Percentiles rank a stretch among this genome's conserved stretches.
Conservation (phyloP, 2,888 invertebrate genomes). For the Apamea crenata region DNA sequence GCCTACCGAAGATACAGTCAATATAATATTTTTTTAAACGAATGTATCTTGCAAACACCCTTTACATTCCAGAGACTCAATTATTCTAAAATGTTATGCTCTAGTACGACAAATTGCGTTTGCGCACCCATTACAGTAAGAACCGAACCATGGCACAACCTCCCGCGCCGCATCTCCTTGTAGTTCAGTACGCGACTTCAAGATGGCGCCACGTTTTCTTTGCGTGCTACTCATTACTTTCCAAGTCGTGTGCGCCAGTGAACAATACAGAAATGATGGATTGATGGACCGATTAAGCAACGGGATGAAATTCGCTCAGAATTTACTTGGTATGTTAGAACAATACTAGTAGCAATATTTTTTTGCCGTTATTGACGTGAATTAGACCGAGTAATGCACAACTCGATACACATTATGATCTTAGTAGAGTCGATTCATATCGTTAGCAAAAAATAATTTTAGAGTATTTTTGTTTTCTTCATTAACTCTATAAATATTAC, state of each 20-base stretch:
- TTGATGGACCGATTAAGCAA: constrained; percentile 81
- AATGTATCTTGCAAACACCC: constrained; percentile 67
- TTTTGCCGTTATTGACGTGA: constrained; percentile 24
- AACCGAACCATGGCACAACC: constrained; percentile 78
- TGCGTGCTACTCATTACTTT: constrained; percentile 71
- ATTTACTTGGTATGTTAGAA: constrained; percentile 83
- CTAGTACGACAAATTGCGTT: constrained; percentile 79
- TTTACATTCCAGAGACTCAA: constrained; percentile 72
- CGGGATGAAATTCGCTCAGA: constrained; percentile 86
- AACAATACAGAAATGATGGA: constrained; percentile 77
- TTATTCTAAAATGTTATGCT: constrained; percentile 79
- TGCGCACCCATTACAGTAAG: constrained; percentile 78
- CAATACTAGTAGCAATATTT: constrained; percentile 16
- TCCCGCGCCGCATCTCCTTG: constrained; percentile 66
- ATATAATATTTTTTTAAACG: neutral
- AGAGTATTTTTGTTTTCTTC: neutral
- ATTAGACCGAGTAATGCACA: constrained; percentile 32
- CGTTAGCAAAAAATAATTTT: neutral
- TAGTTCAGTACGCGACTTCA: constrained; percentile 74
- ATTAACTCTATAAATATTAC: neutral
- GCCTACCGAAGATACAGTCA: neutral
- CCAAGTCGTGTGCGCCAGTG: constrained; percentile 71
- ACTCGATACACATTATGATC: constrained; percentile 38
- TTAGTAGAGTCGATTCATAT: neutral
- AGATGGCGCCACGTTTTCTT: constrained; percentile 85